Base-by-base conservation (phyloP, 1,140 invertebrate genomes). In the Thaumatotibia leucotreta region DNA sequence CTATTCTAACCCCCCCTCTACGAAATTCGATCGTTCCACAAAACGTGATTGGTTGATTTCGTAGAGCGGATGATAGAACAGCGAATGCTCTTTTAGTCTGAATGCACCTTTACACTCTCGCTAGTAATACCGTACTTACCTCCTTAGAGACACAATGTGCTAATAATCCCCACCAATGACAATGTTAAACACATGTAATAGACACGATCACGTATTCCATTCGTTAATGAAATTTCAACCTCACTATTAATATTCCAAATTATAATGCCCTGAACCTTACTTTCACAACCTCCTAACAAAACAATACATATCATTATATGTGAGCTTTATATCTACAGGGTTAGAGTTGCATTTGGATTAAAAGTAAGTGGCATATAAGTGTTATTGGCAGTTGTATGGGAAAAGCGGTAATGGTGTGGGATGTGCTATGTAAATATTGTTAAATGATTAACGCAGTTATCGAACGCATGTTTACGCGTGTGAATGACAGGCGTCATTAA, bases 381-480 rank as follows among this genome's bases (percentile, higher is more conserved):
- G 39, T 20, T 45, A 5, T 45, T 1, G 5, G 9, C 5, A 17
- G 2, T 45, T 45, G n/a, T 4, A 45, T n/a, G 39, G 39, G 6
- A 9, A 17, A 20, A 14, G 4, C 52, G 5, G 24, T 31, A 58
- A 58, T 31, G 52, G 52, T 14, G 24, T 14, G 22, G 23, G n/a
- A 11, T 54, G 52, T 31, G 24, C 24, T 58, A 58, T 58, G 52
- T 58, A 58, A 58, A 58, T 58, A 20, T 58, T 58, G 52, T 58
- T 58, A 6, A 14, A 58, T 58, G 52, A 58, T 58, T 27, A 58
- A 58, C 23, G 50, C 22, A 50, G 22, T 52, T 52, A 52, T 24
- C 27, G 52, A 27, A 58, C 24, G 24, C 24, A 14, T 27, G 52
- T 22, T 50, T 20, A 45, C 14, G 20, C 14, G 14, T 45, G 39